Evolutionary conservation across 2,113 vertebrate genomes (phyloP).

Genomic region (Pyxicephalus adspersus): DNA sequence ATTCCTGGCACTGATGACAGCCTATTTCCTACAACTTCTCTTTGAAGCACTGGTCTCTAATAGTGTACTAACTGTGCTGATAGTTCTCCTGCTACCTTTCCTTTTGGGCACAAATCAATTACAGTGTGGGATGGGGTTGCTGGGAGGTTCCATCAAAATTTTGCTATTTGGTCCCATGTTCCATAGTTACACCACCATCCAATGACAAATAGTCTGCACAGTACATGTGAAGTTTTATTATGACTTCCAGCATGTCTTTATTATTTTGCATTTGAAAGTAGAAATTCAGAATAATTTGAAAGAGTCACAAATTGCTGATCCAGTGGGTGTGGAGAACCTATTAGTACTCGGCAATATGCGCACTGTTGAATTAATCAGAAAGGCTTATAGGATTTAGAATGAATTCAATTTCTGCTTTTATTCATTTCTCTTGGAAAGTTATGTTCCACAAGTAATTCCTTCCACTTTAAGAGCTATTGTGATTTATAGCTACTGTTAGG

Average conservation of each 20-base stretch:
- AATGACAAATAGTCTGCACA: too few relatives aligned
- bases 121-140: too few relatives aligned
- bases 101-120: too few relatives aligned
- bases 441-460: slow-evolving; percentile 31
- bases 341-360: slow-evolving; percentile 5
- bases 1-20: too few relatives aligned
- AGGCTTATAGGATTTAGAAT: slow-evolving; percentile 33
- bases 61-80: too few relatives aligned
- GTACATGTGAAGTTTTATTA: not conserved
- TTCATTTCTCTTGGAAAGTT: slow-evolving; percentile 16
- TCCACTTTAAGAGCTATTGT: slow-evolving; percentile 13
- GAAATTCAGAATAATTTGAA: slow-evolving; percentile 3
- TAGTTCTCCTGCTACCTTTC: too few relatives aligned
- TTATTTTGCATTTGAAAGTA: not conserved
- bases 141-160: too few relatives aligned
- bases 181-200: too few relatives aligned
- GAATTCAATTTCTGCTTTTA: slow-evolving; percentile 19
- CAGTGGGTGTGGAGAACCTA: slow-evolving; percentile 30
- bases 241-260: not conserved
- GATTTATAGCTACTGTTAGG: slow-evolving; percentile 32
- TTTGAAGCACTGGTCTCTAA: too few relatives aligned
- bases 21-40: too few relatives aligned
- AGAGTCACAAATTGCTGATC: slow-evolving; percentile 20
- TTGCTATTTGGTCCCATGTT: too few relatives aligned
- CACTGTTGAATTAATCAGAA: slow-evolving; percentile 18